phyloP scores from a whole-genome alignment of 1,140 invertebrate genomes.

The Himalopsyche phryganea region DNA sequence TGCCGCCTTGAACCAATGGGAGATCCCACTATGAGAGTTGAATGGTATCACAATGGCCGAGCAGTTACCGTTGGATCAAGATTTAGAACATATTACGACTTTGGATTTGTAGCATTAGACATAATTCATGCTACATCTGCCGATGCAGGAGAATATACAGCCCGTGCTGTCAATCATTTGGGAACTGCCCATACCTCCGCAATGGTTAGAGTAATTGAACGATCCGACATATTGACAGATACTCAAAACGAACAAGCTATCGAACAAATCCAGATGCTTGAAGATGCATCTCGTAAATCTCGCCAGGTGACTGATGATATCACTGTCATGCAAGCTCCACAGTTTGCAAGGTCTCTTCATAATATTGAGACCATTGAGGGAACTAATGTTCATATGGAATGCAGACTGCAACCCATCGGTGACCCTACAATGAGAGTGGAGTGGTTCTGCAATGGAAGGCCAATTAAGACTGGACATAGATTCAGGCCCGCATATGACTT shows the following conservation, averaged over 20 bases:
- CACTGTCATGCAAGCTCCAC: constrained; percentile 75
- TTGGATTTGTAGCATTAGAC: constrained; percentile 88
- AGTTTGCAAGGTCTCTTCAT: constrained; percentile 82
- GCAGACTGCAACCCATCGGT: constrained; percentile 87
- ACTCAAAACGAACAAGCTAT: constrained; percentile 92
- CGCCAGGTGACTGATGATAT: constrained; percentile 72
- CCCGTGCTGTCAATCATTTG: constrained; percentile 84
- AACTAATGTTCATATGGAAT: constrained; percentile 90
- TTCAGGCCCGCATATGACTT: constrained; percentile 97
- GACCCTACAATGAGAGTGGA: constrained; percentile 94
- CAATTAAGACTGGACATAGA: constrained; percentile 84
- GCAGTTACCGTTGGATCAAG: constrained; percentile 84
- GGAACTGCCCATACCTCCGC: constrained; percentile 89
- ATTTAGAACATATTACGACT: constrained; percentile 93
- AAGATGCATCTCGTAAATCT: constrained; percentile 75
- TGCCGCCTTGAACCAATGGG: constrained; percentile 89
- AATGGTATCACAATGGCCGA: constrained; percentile 92
- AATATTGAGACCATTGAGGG: constrained; percentile 90
- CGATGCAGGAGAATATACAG: constrained; percentile 93
- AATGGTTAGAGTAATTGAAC: constrained; percentile 78
- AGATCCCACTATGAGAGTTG: constrained; percentile 92
- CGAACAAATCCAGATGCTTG: constrained; percentile 91
- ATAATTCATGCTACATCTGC: constrained; percentile 81
- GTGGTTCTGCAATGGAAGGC: constrained; percentile 93
- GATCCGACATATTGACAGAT: constrained; percentile 85